A percentile compares a stretch with the other conserved stretches of the same genome.
These are phyloP conservation scores for Parapristionchus giblindavisi DNA, from an alignment of 2,888 invertebrate species.

Conservation along the genomic window DNA sequence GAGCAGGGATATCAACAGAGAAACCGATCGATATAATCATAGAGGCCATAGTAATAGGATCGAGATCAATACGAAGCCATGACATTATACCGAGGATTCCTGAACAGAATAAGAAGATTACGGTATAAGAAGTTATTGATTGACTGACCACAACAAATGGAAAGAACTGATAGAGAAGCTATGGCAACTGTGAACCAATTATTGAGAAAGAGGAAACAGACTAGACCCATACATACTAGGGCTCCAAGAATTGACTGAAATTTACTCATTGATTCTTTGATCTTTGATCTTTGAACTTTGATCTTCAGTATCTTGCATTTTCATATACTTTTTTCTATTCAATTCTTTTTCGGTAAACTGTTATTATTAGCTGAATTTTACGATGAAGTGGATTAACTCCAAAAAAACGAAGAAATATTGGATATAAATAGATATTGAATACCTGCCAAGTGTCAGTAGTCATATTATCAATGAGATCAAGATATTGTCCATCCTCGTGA, in stretches of 20 bases:
- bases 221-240: constrained; percentile 59
- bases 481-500: constrained; percentile 66
- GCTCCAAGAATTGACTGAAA: constrained; percentile 58
- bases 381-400: too few species aligned
- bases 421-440: not conserved
- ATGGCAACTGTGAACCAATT: constrained; percentile 58
- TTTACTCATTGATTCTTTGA: too few species aligned
- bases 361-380: not conserved
- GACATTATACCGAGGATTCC: constrained; percentile 62
- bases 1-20: constrained; percentile 65
- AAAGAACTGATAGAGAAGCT: constrained; percentile 48
- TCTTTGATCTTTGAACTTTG: not conserved
- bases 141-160: constrained; percentile 43
- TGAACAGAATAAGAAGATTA: constrained; percentile 1
- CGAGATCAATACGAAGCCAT: constrained; percentile 57
- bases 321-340: not conserved
- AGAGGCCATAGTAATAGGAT: constrained; percentile 63
- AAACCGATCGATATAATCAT: constrained; percentile 65
- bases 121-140: too few species aligned
- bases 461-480: constrained; percentile 69
- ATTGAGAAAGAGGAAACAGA: constrained; percentile 62
- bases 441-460: constrained; percentile 67
- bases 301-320: not conserved
- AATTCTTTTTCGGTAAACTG: not conserved
- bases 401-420: not conserved